Conservation (phyloP, 2,797 vertebrate species). For the Danio kyathit region DNA sequence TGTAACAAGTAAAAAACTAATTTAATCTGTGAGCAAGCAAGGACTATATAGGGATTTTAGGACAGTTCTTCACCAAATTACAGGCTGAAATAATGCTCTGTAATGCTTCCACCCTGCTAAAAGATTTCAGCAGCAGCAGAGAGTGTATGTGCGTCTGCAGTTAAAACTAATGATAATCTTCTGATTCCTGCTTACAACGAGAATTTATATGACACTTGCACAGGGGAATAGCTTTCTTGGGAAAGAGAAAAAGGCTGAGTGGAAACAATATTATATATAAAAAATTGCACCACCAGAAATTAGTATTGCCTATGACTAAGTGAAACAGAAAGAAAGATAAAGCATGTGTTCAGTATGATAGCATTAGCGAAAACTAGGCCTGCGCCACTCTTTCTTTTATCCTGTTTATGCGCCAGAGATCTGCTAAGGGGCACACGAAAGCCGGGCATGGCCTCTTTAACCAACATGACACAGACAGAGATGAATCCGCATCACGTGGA, state of each 20-base stretch:
- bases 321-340: neutral
- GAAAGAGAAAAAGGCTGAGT: neutral
- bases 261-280: neutral
- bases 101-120: neutral
- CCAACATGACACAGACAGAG: conserved; percentile 13
- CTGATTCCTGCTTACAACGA: conserved; percentile 66
- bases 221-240: conserved; percentile 58
- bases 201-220: conserved; percentile 58
- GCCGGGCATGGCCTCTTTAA: conserved; percentile 34
- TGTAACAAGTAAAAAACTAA: neutral
- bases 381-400: neutral
- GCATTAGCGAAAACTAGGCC: neutral
- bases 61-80: neutral
- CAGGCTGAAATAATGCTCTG: neutral
- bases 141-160: conserved; percentile 28
- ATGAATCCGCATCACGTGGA: conserved; percentile 25
- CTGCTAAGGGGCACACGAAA: conserved; percentile 2
- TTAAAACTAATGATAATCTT: conserved; percentile 64
- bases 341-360: neutral
- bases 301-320: neutral
- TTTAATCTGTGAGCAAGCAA: neutral
- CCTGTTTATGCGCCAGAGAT: neutral
- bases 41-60: neutral
- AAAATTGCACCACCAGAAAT: neutral
- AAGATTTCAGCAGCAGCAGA: conserved; percentile 44